These are phyloP conservation scores for Tubulanus polymorphus DNA, from an alignment of 2,888 invertebrate species.

Conservation along the genomic window DNA sequence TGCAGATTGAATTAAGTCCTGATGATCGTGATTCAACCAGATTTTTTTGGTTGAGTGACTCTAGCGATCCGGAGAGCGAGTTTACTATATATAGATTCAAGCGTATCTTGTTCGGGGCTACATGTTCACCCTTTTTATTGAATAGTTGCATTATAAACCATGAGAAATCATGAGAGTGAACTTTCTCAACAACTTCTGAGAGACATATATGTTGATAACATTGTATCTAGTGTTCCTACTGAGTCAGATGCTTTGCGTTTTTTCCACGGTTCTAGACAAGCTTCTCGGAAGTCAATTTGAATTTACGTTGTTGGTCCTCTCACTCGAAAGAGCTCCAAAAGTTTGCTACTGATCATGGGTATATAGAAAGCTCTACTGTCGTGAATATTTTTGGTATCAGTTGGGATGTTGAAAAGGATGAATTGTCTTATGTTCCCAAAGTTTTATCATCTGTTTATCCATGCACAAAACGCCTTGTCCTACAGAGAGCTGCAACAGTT, in stretches of 20 bases:
- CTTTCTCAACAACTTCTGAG: background rate
- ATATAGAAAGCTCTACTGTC: background rate
- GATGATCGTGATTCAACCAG: conserved; percentile 14
- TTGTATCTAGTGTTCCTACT: conserved; percentile 3
- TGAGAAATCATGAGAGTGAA: background rate
- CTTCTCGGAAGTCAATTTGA: conserved; percentile 11
- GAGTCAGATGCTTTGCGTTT: conserved; percentile 4
- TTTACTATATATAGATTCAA: conserved; percentile 12
- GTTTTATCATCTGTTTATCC: background rate
- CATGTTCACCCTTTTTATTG: conserved; percentile 10
- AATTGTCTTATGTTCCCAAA: conserved; percentile 2
- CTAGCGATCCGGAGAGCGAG: conserved; percentile 11
- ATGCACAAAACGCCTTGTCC: conserved; percentile 10
- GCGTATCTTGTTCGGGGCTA: conserved; percentile 14
- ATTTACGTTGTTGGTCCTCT: conserved; percentile 15
- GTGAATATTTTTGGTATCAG: conserved; percentile 9
- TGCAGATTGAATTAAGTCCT: conserved; percentile 11
- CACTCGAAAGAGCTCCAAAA: background rate
- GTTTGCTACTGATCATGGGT: conserved; percentile 1
- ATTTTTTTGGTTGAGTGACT: conserved; percentile 18
- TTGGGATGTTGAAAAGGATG: conserved; percentile 7
- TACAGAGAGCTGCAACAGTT: conserved; percentile 1
- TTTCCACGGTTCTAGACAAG: conserved; percentile 8
- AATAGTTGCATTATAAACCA: conserved; percentile 17
- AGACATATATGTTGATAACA: conserved; percentile 19